Percentiles rank a stretch among this genome's conserved stretches.
These are phyloP conservation scores for Phymastichus coffea DNA, from an alignment of 1,140 invertebrate species.

Conservation along the genomic window DNA sequence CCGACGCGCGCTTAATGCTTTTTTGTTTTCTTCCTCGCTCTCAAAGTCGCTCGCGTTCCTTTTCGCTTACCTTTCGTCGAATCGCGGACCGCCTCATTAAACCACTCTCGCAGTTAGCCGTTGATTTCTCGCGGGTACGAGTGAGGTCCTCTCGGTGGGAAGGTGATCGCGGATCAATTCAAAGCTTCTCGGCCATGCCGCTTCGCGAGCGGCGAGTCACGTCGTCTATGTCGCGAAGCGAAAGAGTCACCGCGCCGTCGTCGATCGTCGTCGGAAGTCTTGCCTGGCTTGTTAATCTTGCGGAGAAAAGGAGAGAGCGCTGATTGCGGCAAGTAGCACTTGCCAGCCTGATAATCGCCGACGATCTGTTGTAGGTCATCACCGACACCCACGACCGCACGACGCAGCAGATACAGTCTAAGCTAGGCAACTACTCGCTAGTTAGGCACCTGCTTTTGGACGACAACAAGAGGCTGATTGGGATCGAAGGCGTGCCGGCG, in stretches of 20 bases:
- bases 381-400: constrained; percentile 67
- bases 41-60: constrained; percentile 28
- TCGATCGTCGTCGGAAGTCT: neutral
- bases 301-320: neutral
- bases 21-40: neutral
- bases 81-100: too few species aligned
- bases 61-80: too few species aligned
- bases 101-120: too few species aligned
- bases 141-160: too few species aligned
- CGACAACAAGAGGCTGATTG: constrained; percentile 69
- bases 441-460: constrained; percentile 66
- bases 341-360: too few species aligned
- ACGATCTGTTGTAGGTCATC: constrained; percentile 60
- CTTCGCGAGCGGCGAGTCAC: too few species aligned
- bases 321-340: neutral
- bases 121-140: too few species aligned
- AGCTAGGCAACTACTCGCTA: constrained; percentile 70
- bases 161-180: neutral
- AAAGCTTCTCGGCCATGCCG: too few species aligned
- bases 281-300: too few species aligned
- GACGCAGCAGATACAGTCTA: constrained; percentile 73
- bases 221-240: too few species aligned
- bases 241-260: neutral
- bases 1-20: constrained; percentile 4
- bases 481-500: constrained; percentile 68